Base-by-base conservation (phyloP, 2,888 invertebrate species). In the Ornithoptera alexandrae region DNA sequence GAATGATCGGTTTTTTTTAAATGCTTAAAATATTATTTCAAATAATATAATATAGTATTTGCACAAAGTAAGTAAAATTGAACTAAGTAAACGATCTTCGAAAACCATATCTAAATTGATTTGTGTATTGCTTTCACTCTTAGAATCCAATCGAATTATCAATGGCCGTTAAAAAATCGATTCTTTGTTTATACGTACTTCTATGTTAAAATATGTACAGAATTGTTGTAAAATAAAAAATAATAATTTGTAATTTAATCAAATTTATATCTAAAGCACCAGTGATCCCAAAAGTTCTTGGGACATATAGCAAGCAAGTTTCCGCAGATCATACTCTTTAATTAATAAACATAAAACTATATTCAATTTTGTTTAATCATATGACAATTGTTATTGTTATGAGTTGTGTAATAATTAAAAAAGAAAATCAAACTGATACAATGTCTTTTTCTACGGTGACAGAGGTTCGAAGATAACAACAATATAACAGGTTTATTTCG, bases 81-180 rank as follows among this genome's bases (percentile, higher is more conserved):
- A 68, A 30, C 30, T 30, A 30, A 59, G 68, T 68, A 68, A 36
- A 53, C 53, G 53, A 20, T 46, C 46, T 53, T 57, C 60, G 64
- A 57, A 36, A 53, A 20, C 53, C 68, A 59, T 53, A 53, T 50
- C 68, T 64, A 64, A 64, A 68, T 60, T 68, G 68, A 68, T 64
- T 68, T 68, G 68, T 22, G 22, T 39, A 42, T 68, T 64, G 68
- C 68, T 64, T 68, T 68, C 68, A 68, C 68, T 64, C 42, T 20
- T 53, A 64, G 58, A 68, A 68, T 62, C 62, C 42, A 58, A 58
- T 57, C 57, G 68, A 68, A 67, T 62, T 62, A 58, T 46, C 24
- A 30, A 62, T 20, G 58, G 58, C 4, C 15, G 46, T 46, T 46
- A 12, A 46, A 46, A 46, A 46, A 46, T 10, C 10, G 8, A 39